A percentile compares a stretch with the other conserved stretches of the same genome.
Evolutionary conservation across 2,888 invertebrate species (phyloP).

Genomic region (Spodoptera exigua): DNA sequence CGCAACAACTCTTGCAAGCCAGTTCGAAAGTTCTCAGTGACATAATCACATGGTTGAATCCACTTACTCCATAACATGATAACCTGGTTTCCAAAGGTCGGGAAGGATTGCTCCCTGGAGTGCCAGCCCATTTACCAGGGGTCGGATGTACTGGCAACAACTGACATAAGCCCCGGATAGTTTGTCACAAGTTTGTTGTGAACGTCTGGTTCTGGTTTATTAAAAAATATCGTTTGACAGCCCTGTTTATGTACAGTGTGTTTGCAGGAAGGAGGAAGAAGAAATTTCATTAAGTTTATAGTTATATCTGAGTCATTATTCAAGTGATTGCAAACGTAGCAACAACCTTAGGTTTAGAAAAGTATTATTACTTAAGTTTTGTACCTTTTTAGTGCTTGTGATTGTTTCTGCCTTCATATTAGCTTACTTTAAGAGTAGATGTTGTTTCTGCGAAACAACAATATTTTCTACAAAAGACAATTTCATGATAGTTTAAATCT

Average conservation of each 20-base stretch:
- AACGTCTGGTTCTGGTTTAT: slow-evolving; percentile 4
- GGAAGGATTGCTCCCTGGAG: slow-evolving; percentile 39
- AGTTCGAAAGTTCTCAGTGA: background rate
- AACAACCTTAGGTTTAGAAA: too few relatives aligned
- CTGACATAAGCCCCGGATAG: slow-evolving; percentile 8
- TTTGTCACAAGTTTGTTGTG: slow-evolving; percentile 1
- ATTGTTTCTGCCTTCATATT: too few relatives aligned
- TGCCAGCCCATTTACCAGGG: slow-evolving; percentile 22
- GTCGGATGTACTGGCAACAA: slow-evolving; percentile 7
- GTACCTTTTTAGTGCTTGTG: too few relatives aligned
- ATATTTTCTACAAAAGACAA: too few relatives aligned
- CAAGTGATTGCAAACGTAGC: too few relatives aligned
- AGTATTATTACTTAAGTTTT: too few relatives aligned
- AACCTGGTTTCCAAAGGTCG: slow-evolving; percentile 38
- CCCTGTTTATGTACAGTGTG: background rate
- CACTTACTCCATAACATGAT: slow-evolving; percentile 20
- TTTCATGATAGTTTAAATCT: too few relatives aligned
- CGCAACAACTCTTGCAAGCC: too few relatives aligned
- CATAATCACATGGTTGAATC: slow-evolving; percentile 1
- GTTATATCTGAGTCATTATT: too few relatives aligned
- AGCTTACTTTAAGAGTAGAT: too few relatives aligned
- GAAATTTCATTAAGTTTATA: too few relatives aligned
- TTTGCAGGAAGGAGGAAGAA: background rate
- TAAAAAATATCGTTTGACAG: slow-evolving; percentile 1
- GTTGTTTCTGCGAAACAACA: too few relatives aligned